Evolutionary conservation across 2,888 invertebrate species (phyloP).

Genomic region (Athalia circularis): DNA sequence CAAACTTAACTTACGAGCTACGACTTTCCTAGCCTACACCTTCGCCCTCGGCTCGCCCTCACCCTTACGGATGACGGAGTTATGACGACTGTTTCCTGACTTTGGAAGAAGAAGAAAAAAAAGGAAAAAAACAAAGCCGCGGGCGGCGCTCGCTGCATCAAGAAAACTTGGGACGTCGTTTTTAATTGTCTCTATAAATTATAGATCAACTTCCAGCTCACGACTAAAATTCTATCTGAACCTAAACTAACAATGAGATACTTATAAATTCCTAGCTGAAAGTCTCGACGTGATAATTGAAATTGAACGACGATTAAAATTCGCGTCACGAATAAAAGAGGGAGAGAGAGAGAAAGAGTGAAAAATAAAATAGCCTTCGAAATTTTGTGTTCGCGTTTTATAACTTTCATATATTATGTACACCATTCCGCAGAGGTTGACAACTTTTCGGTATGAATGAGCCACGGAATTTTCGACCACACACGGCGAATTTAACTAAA

Average conservation of each 20-base stretch:
- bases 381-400: no score
- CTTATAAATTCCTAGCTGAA: no score
- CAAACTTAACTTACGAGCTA: slow-evolving; percentile 48
- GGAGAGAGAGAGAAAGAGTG: no score
- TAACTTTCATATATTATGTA: no score
- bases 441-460: slow-evolving; percentile 27
- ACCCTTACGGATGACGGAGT: slow-evolving; percentile 36
- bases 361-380: no score
- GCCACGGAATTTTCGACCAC: slow-evolving; percentile 29
- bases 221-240: background rate
- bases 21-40: background rate
- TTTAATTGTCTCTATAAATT: slow-evolving; percentile 39
- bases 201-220: background rate
- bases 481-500: slow-evolving; percentile 33
- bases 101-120: slow-evolving; percentile 8
- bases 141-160: background rate
- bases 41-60: slow-evolving; percentile 19
- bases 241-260: background rate
- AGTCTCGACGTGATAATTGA: no score
- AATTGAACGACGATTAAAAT: no score
- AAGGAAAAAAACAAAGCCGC: no score
- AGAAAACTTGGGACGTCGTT: background rate
- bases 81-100: slow-evolving; percentile 45
- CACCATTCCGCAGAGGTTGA: background rate
- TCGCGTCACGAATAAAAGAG: no score